phyloP scores from a whole-genome alignment of 2,113 vertebrate genomes.

The Fregata magnificens region DNA sequence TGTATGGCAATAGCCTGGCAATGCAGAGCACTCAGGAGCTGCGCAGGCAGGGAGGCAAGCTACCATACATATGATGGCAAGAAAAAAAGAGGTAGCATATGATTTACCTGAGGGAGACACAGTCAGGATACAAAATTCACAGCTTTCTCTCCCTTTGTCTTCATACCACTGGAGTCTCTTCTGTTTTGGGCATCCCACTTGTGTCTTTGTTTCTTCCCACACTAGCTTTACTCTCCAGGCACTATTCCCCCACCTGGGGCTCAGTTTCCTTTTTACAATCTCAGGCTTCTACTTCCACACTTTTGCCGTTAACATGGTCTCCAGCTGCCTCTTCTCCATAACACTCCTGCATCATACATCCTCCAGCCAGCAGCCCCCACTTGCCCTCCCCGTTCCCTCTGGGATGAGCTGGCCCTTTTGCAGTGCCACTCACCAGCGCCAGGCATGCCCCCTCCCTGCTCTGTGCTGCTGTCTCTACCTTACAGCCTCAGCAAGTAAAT shows the following conservation, averaged over 20 bases:
- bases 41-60: background rate
- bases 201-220: background rate
- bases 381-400: background rate
- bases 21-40: background rate
- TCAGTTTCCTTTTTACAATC: background rate
- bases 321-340: background rate
- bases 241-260: background rate
- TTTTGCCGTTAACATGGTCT: fast-evolving
- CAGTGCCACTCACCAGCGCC: too few relatives aligned
- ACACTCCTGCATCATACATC: fast-evolving
- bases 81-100: background rate
- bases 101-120: background rate
- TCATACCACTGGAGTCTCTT: background rate
- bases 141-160: background rate
- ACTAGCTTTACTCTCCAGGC: background rate
- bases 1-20: background rate
- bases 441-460: fast-evolving
- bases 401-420: background rate
- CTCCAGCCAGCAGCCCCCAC: background rate
- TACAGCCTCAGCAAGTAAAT: fast-evolving
- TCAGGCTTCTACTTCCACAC: background rate
- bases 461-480: background rate
- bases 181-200: fast-evolving
- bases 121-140: background rate
- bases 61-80: fast-evolving